These are phyloP conservation scores for Microtus pennsylvanicus DNA, from an alignment of 2,113 vertebrate genomes.

Conservation along the genomic window DNA sequence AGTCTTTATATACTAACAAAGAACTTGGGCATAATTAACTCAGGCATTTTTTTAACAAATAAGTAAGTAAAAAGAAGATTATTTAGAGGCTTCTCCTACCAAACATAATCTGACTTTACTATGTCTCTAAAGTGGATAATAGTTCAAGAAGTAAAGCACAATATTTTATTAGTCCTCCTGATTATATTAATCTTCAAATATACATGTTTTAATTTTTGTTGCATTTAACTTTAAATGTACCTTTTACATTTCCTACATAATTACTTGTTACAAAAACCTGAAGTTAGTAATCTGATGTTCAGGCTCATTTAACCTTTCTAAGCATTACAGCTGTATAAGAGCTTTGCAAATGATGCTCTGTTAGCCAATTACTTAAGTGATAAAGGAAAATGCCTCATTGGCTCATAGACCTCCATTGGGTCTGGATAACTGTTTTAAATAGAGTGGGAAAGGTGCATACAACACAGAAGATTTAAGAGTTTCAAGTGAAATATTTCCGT, in stretches of 20 bases:
- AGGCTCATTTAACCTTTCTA: conserved; percentile 81
- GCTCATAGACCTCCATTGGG: conserved; percentile 72
- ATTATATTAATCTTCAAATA: background rate
- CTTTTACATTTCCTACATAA: conserved; percentile 57
- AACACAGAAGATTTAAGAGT: background rate
- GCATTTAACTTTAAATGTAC: background rate
- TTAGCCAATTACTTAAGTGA: conserved; percentile 78
- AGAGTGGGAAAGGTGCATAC: background rate
- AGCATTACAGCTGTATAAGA: conserved; percentile 73
- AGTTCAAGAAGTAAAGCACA: background rate
- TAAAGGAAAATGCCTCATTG: conserved; percentile 72
- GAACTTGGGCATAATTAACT: background rate
- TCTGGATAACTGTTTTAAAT: conserved; percentile 51
- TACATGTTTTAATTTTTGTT: conserved; percentile 40
- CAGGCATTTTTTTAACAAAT: background rate
- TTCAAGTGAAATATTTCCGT: background rate
- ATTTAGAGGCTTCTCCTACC: background rate
- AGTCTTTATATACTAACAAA: background rate
- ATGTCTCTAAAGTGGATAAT: background rate
- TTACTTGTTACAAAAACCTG: conserved; percentile 44
- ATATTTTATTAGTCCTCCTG: background rate
- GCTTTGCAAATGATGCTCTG: conserved; percentile 80
- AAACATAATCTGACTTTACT: background rate
- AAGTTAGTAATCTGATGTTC: conserved; percentile 75
- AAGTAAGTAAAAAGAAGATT: background rate